Conservation (phyloP, 64 coral and sea anemone genomes). For the Exaiptasia diaphana region DNA sequence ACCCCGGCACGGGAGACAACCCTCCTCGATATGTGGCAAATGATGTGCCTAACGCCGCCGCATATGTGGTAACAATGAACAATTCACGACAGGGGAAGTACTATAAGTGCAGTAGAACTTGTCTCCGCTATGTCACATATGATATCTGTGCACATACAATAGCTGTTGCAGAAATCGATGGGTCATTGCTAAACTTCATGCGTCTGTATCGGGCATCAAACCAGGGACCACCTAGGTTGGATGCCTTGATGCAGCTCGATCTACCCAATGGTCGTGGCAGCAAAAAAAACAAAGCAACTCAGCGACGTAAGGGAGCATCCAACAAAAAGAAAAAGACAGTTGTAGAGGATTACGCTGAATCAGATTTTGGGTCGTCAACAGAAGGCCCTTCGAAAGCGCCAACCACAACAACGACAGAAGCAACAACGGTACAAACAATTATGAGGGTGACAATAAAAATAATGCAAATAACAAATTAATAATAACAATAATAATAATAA, state of each 20-base stretch:
- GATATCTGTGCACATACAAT: constrained; percentile 45
- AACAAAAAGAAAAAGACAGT: constrained; percentile 49
- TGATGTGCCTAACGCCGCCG: not conserved
- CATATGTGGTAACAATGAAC: constrained; percentile 2
- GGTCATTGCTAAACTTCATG: not conserved
- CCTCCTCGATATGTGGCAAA: constrained; percentile 40
- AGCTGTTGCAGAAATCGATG: constrained; percentile 45
- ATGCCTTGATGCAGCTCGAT: constrained; percentile 17
- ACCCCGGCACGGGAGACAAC: no score
- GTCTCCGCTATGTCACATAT: constrained; percentile 30
- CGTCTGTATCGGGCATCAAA: constrained; percentile 32
- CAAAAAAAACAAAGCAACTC: constrained; percentile 46
- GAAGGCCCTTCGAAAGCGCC: not conserved
- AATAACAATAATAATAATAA: not conserved
- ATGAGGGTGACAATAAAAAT: not conserved
- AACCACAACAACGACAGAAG: not conserved
- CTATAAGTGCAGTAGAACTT: constrained; percentile 27
- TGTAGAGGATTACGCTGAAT: constrained; percentile 15
- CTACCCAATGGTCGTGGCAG: constrained; percentile 26
- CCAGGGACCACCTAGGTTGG: constrained; percentile 1
- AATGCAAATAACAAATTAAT: not conserved
- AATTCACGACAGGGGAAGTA: not conserved
- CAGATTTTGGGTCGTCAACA: not conserved
- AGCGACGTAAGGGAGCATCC: constrained; percentile 44
- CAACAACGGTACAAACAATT: not conserved